Percentiles rank a stretch among this genome's conserved stretches.
Evolutionary conservation across 2,797 vertebrate species (phyloP).

Genomic region (Phoebastria nigripes): DNA sequence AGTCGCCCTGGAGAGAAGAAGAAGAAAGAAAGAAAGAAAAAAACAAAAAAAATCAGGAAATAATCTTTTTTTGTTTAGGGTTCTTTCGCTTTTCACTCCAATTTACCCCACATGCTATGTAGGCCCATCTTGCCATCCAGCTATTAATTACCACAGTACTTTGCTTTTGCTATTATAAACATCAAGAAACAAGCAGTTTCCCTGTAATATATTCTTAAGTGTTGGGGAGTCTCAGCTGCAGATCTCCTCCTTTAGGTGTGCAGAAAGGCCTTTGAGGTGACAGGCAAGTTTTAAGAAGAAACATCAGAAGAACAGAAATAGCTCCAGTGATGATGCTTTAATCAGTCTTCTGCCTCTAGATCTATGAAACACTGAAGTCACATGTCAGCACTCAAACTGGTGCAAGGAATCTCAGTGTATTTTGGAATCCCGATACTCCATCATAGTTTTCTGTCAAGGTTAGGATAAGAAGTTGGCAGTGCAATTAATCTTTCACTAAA

Average conservation of each 20-base stretch:
- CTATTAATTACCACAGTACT: not conserved
- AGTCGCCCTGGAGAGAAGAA: not conserved
- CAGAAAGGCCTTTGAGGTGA: not conserved
- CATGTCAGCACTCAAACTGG: not conserved
- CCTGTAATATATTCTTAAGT: not conserved
- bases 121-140: not conserved
- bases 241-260: not conserved
- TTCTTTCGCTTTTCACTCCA: not conserved
- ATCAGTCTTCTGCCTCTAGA: not conserved
- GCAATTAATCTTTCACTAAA: not conserved
- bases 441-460: not conserved
- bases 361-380: not conserved
- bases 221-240: not conserved
- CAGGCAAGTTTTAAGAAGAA: not conserved
- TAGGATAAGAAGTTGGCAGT: not conserved
- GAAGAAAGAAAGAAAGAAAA: not conserved
- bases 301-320: not conserved
- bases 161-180: not conserved
- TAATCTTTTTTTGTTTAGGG: not conserved
- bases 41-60: not conserved
- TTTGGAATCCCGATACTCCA: not conserved
- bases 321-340: not conserved
- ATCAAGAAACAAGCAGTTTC: not conserved
- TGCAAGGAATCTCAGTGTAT: not conserved
- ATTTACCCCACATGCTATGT: fast-evolving